Evolutionary conservation across 2,113 vertebrate genomes (phyloP), one percentile per base, ranked within the genome.

Genomic region (Ceyx cyanopectus): DNA sequence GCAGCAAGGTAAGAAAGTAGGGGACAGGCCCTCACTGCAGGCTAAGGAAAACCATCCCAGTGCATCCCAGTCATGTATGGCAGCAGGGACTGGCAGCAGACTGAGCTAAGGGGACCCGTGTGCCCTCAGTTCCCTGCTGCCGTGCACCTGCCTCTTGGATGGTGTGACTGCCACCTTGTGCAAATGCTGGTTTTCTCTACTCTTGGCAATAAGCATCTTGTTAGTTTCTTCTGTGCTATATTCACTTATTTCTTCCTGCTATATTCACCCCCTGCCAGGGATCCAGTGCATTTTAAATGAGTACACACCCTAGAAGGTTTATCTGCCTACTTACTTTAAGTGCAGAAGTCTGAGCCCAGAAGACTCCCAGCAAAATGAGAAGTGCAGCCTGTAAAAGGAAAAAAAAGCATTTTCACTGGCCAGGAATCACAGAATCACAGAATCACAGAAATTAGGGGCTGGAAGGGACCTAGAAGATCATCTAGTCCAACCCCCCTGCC

Each of bases 371-470:
- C 34, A 88, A 83, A 81, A 92, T 18, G 1, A 97, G 58, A 75
- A 92, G 41, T 29, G 50, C 54, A 89, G 92, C 95, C 98, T 98
- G 94, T 56, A 86, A 96, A 95, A 95, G 5, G 40, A 90, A 93
- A 9, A 9, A 9, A 37, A 54, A 75, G 6, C 12, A 40, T 37
- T 77, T 50, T 86, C 61, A 68, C 61, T 83, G 1, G 2, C 32
- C 40, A 87, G 75, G 34, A 34, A 34, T 34, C 34, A 34, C 34
- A 34, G 34, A 34, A 32, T 32, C 32, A 32, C 32, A 32, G 32
- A 32, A 34, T 34, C 34, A 34, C 34, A 34, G 34, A 34, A 34
- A 34, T 34, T 34, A 34, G 34, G 34, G 34, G 34, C 34, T 34
- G 34, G 34, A 34, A 34, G 34, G 34, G 34, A 34, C 34, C 34